Evolutionary conservation across 2,113 vertebrate species (phyloP), one percentile per base, ranked within the genome.

Genomic region (Egretta garzetta): DNA sequence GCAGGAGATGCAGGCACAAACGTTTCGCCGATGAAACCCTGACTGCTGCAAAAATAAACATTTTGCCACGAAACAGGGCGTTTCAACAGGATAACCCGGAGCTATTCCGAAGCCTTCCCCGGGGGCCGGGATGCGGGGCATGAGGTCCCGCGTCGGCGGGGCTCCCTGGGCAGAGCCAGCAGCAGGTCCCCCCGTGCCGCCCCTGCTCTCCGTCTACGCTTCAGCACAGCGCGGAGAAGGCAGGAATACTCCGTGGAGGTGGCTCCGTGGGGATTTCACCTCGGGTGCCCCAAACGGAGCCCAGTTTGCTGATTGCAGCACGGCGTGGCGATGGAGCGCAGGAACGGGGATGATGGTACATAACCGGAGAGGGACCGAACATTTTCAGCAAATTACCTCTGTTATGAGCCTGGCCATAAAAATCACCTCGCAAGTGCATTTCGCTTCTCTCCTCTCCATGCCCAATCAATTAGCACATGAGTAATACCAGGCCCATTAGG

Each of bases 381-480:
- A 20, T 96, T 95, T 94, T 93, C 97, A 96, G 97, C 95, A 98
- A 97, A 98, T 98, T 97, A 94, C 96, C 94, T 91, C 97, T 72
- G 94, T 93, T 94, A 97, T n/a, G 95, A 98, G 97, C 95, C 86
- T 67, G 82, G 95, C 94, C 96, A 97, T 98, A 97, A 98, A 95
- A 98, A 97, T 94, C 94, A 91, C 97, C 96, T 98, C 91, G 14
- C 95, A 52, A 97, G 97, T 96, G 95, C 96, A 95, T 97, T 93
- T 86, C 56, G 97, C 92, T 96, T 94, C 92, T 97, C 97, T 97
- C 97, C 97, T 98, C 98, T 96, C 98, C 98, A 7, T 96, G 97
- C 98, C 98, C 98, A 98, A 99, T 99, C 99, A 99, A 99, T 99
- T 99, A 98, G 97, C 98, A 98, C 98, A 96, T 98, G 98, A 99